phyloP scores from a whole-genome alignment of 2,797 vertebrate genomes.

The Gastrophryne carolinensis region DNA sequence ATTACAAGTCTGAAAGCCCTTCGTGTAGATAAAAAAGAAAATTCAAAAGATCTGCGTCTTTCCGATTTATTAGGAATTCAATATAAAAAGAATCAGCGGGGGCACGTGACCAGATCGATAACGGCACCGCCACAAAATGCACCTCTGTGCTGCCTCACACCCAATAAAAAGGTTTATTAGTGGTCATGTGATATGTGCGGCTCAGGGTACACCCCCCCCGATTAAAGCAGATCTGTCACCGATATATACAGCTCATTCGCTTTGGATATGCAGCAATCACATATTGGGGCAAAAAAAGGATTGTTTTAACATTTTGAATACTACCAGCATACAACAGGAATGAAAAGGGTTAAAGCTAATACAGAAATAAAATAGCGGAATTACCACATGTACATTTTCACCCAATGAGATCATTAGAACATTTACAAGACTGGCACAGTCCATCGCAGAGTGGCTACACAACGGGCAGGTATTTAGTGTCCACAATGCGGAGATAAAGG shows the following conservation, averaged over 20 bases:
- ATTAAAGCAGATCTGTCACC: background rate
- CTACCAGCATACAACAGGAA: background rate
- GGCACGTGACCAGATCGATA: background rate
- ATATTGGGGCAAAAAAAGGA: background rate
- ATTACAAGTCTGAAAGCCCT: conserved; percentile 48
- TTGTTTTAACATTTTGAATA: background rate
- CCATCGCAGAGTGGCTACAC: background rate
- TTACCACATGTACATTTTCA: background rate
- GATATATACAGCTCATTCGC: conserved; percentile 1
- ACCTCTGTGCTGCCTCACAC: background rate
- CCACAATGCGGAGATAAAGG: too few relatives aligned
- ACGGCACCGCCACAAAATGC: background rate
- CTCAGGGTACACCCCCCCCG: background rate
- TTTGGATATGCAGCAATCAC: conserved; percentile 15
- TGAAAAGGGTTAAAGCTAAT: conserved; percentile 17
- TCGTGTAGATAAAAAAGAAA: conserved; percentile 36
- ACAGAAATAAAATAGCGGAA: background rate
- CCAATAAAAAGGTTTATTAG: background rate
- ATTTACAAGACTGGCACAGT: conserved; percentile 1
- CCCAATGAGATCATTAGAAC: background rate
- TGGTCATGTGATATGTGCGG: background rate
- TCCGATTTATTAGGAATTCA: background rate
- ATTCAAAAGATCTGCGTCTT: background rate
- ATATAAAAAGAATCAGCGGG: conserved; percentile 3
- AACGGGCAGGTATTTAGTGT: too few relatives aligned